A percentile compares a stretch with the other conserved stretches of the same genome.
These are phyloP conservation scores for Antechinus flavipes DNA, from an alignment of 2,113 vertebrate species.

Conservation along the genomic window DNA sequence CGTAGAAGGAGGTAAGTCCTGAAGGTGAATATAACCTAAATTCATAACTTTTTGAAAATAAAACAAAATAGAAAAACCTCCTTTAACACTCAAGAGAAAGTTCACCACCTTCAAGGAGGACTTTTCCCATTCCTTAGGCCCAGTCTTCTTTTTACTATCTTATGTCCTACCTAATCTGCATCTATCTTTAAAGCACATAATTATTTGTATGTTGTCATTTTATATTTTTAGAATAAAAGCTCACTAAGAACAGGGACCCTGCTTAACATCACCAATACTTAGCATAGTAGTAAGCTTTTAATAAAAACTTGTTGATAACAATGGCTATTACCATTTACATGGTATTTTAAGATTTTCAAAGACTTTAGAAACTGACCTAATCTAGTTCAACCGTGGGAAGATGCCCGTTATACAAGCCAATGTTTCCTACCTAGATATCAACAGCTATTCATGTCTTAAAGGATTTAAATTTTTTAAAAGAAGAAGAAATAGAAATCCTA, in stretches of 20 bases:
- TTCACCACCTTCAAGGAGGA: neutral
- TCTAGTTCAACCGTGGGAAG: neutral
- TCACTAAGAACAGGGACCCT: neutral
- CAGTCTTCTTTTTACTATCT: neutral
- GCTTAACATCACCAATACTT: neutral
- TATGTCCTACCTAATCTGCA: neutral
- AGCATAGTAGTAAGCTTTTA: neutral
- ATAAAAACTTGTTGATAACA: neutral
- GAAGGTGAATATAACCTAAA: neutral
- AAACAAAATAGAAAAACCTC: neutral
- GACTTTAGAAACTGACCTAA: neutral
- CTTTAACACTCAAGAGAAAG: neutral
- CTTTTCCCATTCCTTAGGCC: neutral
- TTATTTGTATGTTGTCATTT: neutral
- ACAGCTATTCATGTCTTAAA: neutral
- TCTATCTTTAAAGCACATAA: neutral
- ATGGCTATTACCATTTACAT: neutral
- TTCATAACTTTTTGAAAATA: neutral
- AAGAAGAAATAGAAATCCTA: neutral
- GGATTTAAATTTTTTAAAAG: neutral
- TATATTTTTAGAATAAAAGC: neutral
- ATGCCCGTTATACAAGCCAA: neutral
- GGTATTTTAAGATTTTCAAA: neutral
- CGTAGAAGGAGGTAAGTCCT: neutral
- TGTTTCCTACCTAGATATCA: neutral